These are phyloP conservation scores for Semaprochilodus insignis DNA, from an alignment of 2,797 vertebrate genomes.

Conservation along the genomic window DNA sequence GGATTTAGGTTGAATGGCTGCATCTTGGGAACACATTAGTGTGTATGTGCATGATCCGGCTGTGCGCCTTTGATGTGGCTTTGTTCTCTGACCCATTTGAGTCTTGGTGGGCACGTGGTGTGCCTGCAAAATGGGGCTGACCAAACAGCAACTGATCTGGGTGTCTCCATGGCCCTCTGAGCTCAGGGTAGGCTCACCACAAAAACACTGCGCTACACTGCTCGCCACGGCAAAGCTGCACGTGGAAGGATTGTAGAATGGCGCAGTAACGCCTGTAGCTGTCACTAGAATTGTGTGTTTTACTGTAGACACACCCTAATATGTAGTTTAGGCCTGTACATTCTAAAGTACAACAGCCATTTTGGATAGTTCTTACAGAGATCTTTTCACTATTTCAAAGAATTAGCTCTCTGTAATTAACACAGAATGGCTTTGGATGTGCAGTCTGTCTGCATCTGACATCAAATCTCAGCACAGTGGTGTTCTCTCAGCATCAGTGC, in stretches of 20 bases:
- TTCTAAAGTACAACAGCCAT: neutral
- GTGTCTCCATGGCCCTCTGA: slow-evolving; percentile 31
- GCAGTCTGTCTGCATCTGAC: slow-evolving; percentile 60
- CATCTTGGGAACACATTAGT: slow-evolving; percentile 78
- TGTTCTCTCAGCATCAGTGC: slow-evolving; percentile 56
- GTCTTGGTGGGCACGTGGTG: slow-evolving; percentile 56
- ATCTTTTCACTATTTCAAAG: slow-evolving; percentile 21
- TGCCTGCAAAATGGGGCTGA: slow-evolving; percentile 55
- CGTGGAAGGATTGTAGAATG: neutral
- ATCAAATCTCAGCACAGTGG: slow-evolving; percentile 55
- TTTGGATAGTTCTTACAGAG: neutral
- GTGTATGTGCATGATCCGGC: slow-evolving; percentile 70
- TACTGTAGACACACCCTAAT: neutral
- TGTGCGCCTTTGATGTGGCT: slow-evolving; percentile 65
- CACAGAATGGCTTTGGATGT: slow-evolving; percentile 63
- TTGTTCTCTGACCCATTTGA: slow-evolving; percentile 74
- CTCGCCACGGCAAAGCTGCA: neutral
- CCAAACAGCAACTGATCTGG: slow-evolving; percentile 47
- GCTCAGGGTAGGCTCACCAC: slow-evolving; percentile 2
- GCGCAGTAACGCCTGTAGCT: neutral
- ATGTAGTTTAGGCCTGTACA: neutral
- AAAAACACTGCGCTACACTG: neutral
- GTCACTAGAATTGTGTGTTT: neutral
- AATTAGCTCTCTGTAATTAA: slow-evolving; percentile 67
- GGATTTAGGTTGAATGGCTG: slow-evolving; percentile 71